Evolutionary conservation across 2,888 invertebrate species (phyloP).

Genomic region (Lepeophtheirus nordmannii): DNA sequence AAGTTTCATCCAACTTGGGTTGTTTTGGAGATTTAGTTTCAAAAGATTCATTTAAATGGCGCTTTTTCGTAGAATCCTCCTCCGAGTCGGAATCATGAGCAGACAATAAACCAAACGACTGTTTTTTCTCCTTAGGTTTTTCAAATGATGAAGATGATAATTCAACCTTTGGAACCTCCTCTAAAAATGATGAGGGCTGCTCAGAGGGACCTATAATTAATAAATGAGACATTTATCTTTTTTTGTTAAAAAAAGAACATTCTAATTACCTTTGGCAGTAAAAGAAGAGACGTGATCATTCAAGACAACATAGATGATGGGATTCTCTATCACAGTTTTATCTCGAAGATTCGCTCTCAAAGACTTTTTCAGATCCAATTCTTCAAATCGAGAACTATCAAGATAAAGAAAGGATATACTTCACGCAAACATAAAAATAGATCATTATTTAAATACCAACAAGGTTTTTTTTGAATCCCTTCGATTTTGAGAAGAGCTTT

Average conservation of each 20-base stretch:
- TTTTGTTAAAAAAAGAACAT: not conserved
- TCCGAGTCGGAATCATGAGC: not conserved
- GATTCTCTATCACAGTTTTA: not conserved
- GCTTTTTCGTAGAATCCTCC: not conserved
- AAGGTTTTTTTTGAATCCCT: not conserved
- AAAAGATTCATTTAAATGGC: not conserved
- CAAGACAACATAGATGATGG: not conserved
- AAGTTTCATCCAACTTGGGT: not conserved
- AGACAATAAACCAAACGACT: not conserved
- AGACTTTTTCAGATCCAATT: not conserved
- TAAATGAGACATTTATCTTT: not conserved
- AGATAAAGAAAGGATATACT: not conserved
- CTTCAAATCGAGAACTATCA: constrained; percentile 1
- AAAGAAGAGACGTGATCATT: not conserved
- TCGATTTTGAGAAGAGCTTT: constrained; percentile 1
- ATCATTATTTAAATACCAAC: not conserved
- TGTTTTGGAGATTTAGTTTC: not conserved
- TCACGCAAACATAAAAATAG: not conserved
- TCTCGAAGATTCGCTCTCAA: not conserved
- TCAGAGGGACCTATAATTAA: not conserved
- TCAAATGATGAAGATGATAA: no score
- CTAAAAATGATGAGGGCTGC: no score
- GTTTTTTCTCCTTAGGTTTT: not conserved
- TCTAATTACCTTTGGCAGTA: not conserved
- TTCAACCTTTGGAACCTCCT: no score